These are phyloP conservation scores for Oreotrochilus melanogaster DNA, from an alignment of 2,113 vertebrate species.

Conservation along the genomic window DNA sequence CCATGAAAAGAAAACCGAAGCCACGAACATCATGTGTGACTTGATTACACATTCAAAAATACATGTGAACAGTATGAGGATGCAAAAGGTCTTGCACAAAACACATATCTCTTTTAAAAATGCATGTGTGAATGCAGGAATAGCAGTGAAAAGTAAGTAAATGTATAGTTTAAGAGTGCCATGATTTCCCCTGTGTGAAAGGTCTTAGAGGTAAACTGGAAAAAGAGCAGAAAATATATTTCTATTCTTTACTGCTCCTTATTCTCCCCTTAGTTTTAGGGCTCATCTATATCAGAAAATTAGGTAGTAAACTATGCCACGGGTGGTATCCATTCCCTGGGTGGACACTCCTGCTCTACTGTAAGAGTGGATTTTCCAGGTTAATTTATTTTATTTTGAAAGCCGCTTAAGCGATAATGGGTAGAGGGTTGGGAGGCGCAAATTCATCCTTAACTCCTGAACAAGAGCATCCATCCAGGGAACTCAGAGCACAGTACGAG, in stretches of 20 bases:
- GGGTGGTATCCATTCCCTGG: background rate
- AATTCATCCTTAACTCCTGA: background rate
- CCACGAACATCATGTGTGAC: background rate
- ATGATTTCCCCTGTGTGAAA: conserved; percentile 5
- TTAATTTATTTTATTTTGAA: conserved; percentile 35
- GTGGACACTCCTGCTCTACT: background rate
- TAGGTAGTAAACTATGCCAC: background rate
- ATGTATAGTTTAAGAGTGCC: background rate
- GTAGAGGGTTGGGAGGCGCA: background rate
- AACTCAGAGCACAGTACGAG: background rate
- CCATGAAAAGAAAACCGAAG: background rate
- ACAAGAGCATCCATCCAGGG: background rate
- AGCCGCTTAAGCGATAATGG: background rate
- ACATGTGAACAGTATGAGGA: background rate
- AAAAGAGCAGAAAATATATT: conserved; percentile 20
- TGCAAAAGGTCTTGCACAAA: background rate
- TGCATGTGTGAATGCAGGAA: background rate
- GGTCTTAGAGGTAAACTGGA: conserved; percentile 38
- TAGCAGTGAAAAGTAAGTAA: conserved; percentile 17
- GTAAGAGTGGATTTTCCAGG: background rate
- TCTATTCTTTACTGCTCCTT: conserved; percentile 30
- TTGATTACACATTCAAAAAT: background rate
- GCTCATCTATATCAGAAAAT: conserved; percentile 32
- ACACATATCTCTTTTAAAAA: conserved; percentile 34
- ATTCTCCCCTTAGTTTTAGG: conserved; percentile 10